These are phyloP conservation scores for Ceyx margarethae DNA, from an alignment of 2,113 vertebrate species.

Conservation along the genomic window DNA sequence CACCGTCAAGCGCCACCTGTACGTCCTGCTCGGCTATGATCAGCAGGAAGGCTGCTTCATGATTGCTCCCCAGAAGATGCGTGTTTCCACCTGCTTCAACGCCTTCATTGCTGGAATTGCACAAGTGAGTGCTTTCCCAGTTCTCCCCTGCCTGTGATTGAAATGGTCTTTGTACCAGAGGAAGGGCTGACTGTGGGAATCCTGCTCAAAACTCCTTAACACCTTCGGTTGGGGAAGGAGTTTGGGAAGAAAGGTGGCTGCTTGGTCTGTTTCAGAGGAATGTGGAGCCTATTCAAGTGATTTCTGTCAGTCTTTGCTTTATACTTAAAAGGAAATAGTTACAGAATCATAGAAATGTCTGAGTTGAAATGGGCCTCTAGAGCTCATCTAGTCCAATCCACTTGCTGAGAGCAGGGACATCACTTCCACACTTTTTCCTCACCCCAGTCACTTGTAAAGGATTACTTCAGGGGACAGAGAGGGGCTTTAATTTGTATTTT, in stretches of 20 bases:
- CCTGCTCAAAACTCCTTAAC: not conserved
- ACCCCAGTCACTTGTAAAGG: not conserved
- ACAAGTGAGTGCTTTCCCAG: constrained; percentile 49
- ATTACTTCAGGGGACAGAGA: not conserved
- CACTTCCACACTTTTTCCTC: not conserved
- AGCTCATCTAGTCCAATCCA: no score
- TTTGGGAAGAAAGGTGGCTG: not conserved
- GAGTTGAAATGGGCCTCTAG: no score
- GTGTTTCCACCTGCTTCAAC: constrained; percentile 96
- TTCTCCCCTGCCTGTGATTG: not conserved
- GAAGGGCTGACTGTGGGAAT: not conserved
- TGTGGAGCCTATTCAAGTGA: not conserved
- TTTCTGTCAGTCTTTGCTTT: not conserved
- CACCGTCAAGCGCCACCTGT: constrained; percentile 94
- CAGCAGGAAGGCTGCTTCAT: constrained; percentile 99
- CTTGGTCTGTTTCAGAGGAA: not conserved
- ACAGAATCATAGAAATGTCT: not conserved
- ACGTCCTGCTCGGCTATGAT: constrained; percentile 92
- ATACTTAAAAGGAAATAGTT: not conserved
- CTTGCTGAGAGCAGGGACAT: not conserved
- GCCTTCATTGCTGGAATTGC: constrained; percentile 96
- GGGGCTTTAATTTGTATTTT: not conserved
- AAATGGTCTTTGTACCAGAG: not conserved
- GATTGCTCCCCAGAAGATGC: constrained; percentile 98
- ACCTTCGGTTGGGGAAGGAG: not conserved